Base-by-base conservation (phyloP, 2,113 vertebrate species). In the Cyprinus carpio region DNA sequence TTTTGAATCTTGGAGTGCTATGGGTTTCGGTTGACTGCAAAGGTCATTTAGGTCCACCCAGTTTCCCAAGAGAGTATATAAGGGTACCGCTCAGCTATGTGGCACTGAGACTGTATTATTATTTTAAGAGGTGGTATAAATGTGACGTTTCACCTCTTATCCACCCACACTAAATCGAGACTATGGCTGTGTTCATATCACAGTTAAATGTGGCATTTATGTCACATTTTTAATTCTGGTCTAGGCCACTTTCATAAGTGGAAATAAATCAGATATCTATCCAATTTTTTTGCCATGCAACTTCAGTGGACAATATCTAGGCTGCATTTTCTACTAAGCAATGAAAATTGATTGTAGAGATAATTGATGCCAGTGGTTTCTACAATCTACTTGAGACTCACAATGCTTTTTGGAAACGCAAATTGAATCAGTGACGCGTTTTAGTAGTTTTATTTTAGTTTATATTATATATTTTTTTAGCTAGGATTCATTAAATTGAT, bases 1-100 rank as follows among this genome's bases (percentile, higher is more conserved):
- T 86, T n/a, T 84, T 87, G 77, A 84, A 81, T 87, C 83, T 87
- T 84, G 82, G 77, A 84, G 58, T 75, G 84, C 54, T 74, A 46
- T 60, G n/a, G 25, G 77, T 75, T 85, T 84, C 62, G 40, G 18
- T 51, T 87, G 77, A 84, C 82, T 58, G 60, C 83, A 87, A 65
- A 84, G 76, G 43, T 84, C 86, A 87, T 84, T 81, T 60, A 75
- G 75, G 67, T 74, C 75, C 67, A 85, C 43, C 54, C 67, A 56
- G 46, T 76, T 85, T 74, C 77, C 77, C 82, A 87, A 75, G 76
- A 75, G 75, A 40, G 51, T 46, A 49, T n/a, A 75, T n/a, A 72
- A 84, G 49, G 34, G 77, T 64, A 81, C 16, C 29, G 18, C 78
- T 64, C 27, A 86, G 34, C 29, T 74, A 81, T 86, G 81, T 82